Evolutionary conservation across 2,888 invertebrate species (phyloP).

Genomic region (Mythimna ferrago): DNA sequence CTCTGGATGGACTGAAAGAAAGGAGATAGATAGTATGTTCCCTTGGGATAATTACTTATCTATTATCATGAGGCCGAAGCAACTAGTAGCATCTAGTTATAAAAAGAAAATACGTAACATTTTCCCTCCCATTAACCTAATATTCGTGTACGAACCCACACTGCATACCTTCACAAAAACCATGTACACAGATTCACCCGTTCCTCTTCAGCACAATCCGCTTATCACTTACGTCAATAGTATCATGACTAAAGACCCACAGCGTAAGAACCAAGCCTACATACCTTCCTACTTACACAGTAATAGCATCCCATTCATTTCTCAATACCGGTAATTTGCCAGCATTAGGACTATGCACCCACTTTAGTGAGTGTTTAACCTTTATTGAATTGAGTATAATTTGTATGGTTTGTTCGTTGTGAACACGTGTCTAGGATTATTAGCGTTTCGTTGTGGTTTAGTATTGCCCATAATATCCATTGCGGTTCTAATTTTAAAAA

Average conservation of each 20-base stretch:
- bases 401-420: slow-evolving; percentile 20
- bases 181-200: too few relatives aligned
- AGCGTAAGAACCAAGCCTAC: slow-evolving; percentile 22
- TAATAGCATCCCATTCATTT: slow-evolving; percentile 48
- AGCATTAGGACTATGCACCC: slow-evolving; percentile 18
- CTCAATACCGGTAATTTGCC: slow-evolving; percentile 42
- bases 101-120: too few relatives aligned
- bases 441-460: not conserved
- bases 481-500: not conserved
- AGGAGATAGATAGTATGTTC: too few relatives aligned
- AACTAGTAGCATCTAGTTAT: too few relatives aligned
- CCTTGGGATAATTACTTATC: too few relatives aligned
- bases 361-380: slow-evolving; percentile 38
- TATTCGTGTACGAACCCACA: too few relatives aligned
- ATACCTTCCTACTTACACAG: slow-evolving; percentile 32
- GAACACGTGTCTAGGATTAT: slow-evolving; percentile 6
- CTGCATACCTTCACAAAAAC: too few relatives aligned
- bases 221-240: slow-evolving; percentile 16
- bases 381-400: slow-evolving; percentile 46
- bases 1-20: too few relatives aligned
- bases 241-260: not conserved
- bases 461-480: not conserved
- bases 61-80: too few relatives aligned
- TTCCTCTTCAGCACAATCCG: not conserved
- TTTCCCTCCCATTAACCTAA: too few relatives aligned